Evolutionary conservation across 2,888 invertebrate species (phyloP), one percentile per base, ranked within the genome.

Genomic region (Germaria angustata): DNA sequence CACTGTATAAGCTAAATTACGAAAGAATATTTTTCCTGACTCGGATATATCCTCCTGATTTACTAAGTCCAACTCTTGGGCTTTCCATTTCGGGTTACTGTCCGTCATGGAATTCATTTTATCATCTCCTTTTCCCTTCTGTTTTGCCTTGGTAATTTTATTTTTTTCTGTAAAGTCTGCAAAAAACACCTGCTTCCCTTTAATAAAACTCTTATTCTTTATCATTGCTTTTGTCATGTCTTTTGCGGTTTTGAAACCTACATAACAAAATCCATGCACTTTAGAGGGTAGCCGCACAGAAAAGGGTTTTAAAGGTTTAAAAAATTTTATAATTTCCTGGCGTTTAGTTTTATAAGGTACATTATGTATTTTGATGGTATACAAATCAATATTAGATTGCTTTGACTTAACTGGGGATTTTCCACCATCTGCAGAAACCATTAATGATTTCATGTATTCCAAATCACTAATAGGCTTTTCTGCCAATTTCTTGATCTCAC

Each of bases 21-120:
- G 93, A 0, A 98, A 93, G 92, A 97, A 99, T 87, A 99, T 95
- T 85, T 96, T 94, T 1, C 99, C 99, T 84, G 98, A 97, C 89
- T 97, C 97, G 0, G 95, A 96, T 80, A 97, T 95, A 84, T 93
- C 93, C 89, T 97, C 97, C 90, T 95, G 96, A 87, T 93, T 93
- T 86, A 93, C 93, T 1, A 95, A 85, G 11, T 92, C 91, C 44
- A 94, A 93, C 88, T 94, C 93, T 88, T 95, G 94, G 17, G 92
- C 92, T 80, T 92, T 92, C 94, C 95, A 95, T 86, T 93, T 93
- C 34, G 88, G 88, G 13, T 84, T 85, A 9, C 59, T 36, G 15
- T 49, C 88, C 1, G 77, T 15, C 1, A 24, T 85, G 9, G 86
- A 86, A 1, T 86, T 84, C 36, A 86, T 81, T 36, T 86, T 83